Evolutionary conservation across 2,888 invertebrate genomes (phyloP).

Genomic region (Himalopsyche anomala): DNA sequence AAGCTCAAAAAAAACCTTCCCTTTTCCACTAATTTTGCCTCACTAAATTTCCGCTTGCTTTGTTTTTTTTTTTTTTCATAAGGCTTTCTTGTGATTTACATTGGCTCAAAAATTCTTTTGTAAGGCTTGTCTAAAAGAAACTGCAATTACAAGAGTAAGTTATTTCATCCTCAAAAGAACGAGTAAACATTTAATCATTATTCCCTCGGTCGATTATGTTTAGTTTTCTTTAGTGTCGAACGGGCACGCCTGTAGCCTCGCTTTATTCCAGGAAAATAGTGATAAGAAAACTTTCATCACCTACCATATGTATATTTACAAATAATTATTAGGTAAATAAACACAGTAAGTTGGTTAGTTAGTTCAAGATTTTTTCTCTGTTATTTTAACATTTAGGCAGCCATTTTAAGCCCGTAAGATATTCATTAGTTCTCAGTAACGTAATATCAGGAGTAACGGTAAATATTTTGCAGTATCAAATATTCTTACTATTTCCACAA

Average conservation of each 20-base stretch:
- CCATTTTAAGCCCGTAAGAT: no score
- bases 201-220: slow-evolving; percentile 52
- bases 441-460: no score
- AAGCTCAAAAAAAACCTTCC: background rate
- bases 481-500: no score
- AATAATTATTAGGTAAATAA: no score
- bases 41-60: slow-evolving; percentile 38
- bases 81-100: slow-evolving; percentile 57
- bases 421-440: no score
- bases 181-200: slow-evolving; percentile 50
- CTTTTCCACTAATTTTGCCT: slow-evolving; percentile 35
- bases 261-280: slow-evolving; percentile 50
- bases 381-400: no score
- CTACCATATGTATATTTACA: background rate
- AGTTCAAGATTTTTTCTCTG: no score
- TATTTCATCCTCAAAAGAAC: slow-evolving; percentile 57
- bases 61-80: slow-evolving; percentile 41
- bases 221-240: slow-evolving; percentile 50
- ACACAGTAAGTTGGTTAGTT: no score
- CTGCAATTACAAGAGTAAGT: slow-evolving; percentile 57
- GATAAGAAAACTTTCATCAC: slow-evolving; percentile 39
- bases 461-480: no score
- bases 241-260: slow-evolving; percentile 44
- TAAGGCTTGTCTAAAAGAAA: slow-evolving; percentile 26
- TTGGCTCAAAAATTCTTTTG: slow-evolving; percentile 41